phyloP scores from a whole-genome alignment of 2,888 invertebrate genomes.

The Microctonus aethiopoides region DNA sequence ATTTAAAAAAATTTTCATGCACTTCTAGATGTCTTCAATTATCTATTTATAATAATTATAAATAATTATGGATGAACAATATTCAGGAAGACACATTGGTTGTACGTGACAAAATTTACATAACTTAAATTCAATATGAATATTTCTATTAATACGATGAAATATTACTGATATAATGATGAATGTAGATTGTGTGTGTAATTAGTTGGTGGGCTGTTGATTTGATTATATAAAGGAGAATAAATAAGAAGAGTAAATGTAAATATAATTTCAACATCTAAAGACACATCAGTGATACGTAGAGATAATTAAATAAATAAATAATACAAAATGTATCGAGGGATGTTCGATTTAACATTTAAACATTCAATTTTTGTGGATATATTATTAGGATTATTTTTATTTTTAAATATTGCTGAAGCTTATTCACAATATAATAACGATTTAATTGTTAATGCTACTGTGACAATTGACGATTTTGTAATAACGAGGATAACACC shows the following conservation, averaged over 20 bases:
- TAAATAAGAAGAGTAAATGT: too few species aligned
- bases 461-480: conserved; percentile 68
- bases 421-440: conserved; percentile 40
- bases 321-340: neutral
- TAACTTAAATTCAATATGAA: neutral
- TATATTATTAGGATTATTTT: conserved; percentile 48
- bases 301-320: too few species aligned
- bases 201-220: neutral
- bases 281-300: neutral
- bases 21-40: too few species aligned
- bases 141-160: neutral
- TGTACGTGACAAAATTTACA: neutral
- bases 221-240: neutral
- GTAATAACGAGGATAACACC: conserved; percentile 74
- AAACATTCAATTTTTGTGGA: neutral
- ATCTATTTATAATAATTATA: too few species aligned
- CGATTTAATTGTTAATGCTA: conserved; percentile 35
- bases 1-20: too few species aligned
- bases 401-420: conserved; percentile 50
- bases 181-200: neutral
- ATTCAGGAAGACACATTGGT: neutral
- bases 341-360: neutral
- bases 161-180: neutral
- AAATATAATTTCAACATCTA: neutral
- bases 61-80: too few species aligned